Base-by-base conservation (phyloP, 2,797 vertebrate genomes). In the Eulemur mongoz region DNA sequence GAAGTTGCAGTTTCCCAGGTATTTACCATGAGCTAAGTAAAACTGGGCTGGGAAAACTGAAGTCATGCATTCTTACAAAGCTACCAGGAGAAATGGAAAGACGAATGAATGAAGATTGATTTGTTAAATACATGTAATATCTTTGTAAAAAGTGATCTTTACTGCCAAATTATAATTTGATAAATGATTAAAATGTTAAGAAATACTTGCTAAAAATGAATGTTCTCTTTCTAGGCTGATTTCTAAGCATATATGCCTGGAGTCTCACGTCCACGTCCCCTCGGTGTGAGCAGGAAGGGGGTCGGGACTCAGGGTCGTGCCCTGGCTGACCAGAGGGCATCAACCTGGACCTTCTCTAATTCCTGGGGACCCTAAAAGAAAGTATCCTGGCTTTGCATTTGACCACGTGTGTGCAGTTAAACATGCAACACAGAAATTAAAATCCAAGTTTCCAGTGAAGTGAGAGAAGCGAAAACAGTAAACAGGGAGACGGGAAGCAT, bases 1-100 rank as follows among this genome's bases (percentile, higher is more conserved):
- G 5, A 93, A 98, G 35, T 99, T 99, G 97, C 98, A 99, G 98
- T 40, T 98, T 99, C 69, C 98, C 99, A 32, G 98, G 98, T 17
- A 98, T 99, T 85, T 78, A 98, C 93, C 99, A 99, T 94, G 98
- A 99, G 96, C 97, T 99, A 43, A 98, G 72, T 80, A 97, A 76
- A 95, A 96, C 86, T 52, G 99, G 99, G 96, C 97, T 99, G 84
- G 98, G 99, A 97, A 97, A 98, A 67, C 97, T 99, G 32, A 98
- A 96, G 73, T 97, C 98, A 15, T 99, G 99, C 99, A 98, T 99
- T 98, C 95, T 99, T 63, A 93, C 97, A 54, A 99, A 99, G 97
- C 98, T 99, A 18, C 98, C 98, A 4, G 79, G 90, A 86, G 97
- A 98, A 79, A 35, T 5, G 35, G 40, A 54, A 84, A 87, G 87